Conservation (phyloP, 2,888 invertebrate genomes). For the Xestia ashworthii region DNA sequence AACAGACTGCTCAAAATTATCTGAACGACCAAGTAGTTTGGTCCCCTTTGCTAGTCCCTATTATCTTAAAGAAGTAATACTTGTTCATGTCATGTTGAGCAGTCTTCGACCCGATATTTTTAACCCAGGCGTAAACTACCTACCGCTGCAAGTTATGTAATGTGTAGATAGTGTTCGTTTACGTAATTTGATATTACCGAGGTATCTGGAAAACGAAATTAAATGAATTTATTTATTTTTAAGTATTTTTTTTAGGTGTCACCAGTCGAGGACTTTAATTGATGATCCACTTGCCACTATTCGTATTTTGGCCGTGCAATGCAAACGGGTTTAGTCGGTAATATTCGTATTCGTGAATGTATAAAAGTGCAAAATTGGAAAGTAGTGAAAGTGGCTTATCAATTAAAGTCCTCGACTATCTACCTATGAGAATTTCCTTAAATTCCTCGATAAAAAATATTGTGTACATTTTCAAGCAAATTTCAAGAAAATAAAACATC, state of each 20-base stretch:
- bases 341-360: no score
- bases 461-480: not conserved
- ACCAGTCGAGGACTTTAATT: no score
- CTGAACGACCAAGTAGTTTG: not conserved
- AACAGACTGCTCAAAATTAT: not conserved
- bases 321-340: no score
- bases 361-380: no score
- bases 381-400: no score
- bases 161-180: not conserved
- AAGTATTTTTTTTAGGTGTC: not conserved
- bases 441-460: not conserved
- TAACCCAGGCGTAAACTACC: no score
- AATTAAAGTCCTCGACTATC: no score
- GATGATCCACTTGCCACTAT: no score
- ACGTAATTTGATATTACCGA: constrained; percentile 23
- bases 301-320: no score
- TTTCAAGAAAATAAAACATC: constrained; percentile 23
- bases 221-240: not conserved
- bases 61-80: not conserved
- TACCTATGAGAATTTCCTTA: not conserved
- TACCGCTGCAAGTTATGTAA: not conserved
- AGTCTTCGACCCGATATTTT: not conserved
- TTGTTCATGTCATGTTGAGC: not conserved
- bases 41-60: not conserved
- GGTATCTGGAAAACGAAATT: not conserved